Base-by-base conservation (phyloP, 2,113 vertebrate species). In the Miniopterus natalensis region DNA sequence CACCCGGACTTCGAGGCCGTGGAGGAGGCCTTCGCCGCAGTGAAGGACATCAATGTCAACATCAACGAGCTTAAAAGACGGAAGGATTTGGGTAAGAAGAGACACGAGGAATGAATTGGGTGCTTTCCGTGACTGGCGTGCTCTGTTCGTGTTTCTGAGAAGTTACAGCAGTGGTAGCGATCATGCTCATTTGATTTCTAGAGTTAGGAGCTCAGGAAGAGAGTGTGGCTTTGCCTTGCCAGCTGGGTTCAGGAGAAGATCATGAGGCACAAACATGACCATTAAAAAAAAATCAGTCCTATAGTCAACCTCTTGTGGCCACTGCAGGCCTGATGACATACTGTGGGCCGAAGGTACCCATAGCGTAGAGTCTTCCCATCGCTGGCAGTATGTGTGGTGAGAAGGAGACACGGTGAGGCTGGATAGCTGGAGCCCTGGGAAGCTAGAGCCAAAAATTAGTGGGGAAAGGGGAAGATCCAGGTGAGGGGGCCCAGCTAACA, bases 31-130 rank as follows among this genome's bases (percentile, higher is more conserved):
- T 98, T 99, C 91, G 98, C 98, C 0, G 98, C 99, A 0, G 96
- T 99, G 94, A 99, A 99, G 98, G 99, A 98, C 95, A 99, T 99
- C 92, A 99, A 99, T 0, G 71, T 99, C 47, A 99, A 99, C 98
- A 99, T 99, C 96, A 99, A 99, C 45, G 99, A 99, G 97, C 99
- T 99, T 81, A 99, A 99, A 97, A 98, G 99, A 81, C 98, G 99
- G 93, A 99, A 99, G 91, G 99, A 99, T 84, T 98, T 99, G 65
- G 99, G 99, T 99, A 98, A 96, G 97, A 70, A 93, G 80, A 47
- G 42, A n/a, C 6, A 53, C 1, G 68, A 36, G 36, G 36, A 36
- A 14, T 17, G 68, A 45, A 53, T 21, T 40, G 27, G n/a, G 27
- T 83, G 13, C 23, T 85, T 55, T 8, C 63, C 65, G 23, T 21